Conservation (phyloP, 2,113 vertebrate species). For the Tursiops truncatus region DNA sequence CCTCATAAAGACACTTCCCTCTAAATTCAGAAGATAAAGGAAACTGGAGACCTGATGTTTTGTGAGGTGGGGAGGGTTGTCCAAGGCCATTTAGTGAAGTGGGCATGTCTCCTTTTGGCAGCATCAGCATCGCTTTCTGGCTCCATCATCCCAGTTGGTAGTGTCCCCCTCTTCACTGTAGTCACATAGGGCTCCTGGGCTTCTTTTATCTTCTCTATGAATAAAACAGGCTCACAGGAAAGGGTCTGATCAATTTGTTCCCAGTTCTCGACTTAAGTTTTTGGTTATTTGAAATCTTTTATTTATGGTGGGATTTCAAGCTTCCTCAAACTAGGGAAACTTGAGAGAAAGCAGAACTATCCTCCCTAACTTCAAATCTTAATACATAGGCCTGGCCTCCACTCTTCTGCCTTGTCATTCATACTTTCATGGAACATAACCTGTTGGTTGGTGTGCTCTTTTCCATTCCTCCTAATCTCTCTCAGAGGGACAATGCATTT, state of each 20-base stretch:
- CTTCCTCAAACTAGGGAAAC: neutral
- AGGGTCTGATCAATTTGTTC: neutral
- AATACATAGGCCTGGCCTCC: no score
- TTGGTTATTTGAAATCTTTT: neutral
- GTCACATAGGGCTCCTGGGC: neutral
- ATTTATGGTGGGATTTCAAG: neutral
- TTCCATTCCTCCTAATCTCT: neutral
- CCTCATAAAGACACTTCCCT: neutral
- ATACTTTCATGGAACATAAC: neutral
- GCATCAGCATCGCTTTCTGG: neutral
- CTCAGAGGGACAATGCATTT: neutral
- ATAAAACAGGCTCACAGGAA: neutral
- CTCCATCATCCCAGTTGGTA: neutral
- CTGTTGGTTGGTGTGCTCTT: neutral
- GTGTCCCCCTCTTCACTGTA: no score
- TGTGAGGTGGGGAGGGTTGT: fast-evolving
- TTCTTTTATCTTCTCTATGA: neutral
- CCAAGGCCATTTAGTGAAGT: neutral
- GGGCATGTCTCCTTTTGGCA: neutral
- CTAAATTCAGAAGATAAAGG: neutral
- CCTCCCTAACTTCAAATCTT: neutral
- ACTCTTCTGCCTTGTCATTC: no score
- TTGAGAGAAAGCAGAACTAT: neutral
- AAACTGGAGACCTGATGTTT: neutral
- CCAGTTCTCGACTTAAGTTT: neutral